phyloP scores from a whole-genome alignment of 2,113 vertebrate genomes.

The Pimephales promelas region DNA sequence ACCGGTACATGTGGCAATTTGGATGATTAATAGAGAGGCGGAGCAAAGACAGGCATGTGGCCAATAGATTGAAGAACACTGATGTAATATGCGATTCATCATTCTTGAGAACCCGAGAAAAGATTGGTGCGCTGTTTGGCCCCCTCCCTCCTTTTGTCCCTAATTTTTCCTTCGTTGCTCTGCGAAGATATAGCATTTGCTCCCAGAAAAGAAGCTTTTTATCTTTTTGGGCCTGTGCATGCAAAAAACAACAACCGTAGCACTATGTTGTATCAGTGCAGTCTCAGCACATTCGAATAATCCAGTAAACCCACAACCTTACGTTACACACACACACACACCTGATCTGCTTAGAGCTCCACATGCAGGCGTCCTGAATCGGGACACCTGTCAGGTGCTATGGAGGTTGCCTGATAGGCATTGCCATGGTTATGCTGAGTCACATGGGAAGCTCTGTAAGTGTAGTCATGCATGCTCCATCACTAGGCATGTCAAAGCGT shows the following conservation, averaged over 20 bases:
- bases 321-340: background rate
- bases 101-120: background rate
- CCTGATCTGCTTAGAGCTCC: slow-evolving; percentile 29
- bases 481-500: background rate
- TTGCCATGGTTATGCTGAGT: slow-evolving; percentile 24
- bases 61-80: slow-evolving; percentile 16
- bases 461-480: background rate
- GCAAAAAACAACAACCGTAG: slow-evolving; percentile 10
- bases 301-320: background rate
- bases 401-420: slow-evolving; percentile 12
- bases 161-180: background rate
- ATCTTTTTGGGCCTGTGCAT: slow-evolving; percentile 28
- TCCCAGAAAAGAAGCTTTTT: slow-evolving; percentile 20
- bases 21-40: background rate
- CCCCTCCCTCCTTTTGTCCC: slow-evolving; percentile 7
- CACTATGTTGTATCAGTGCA: slow-evolving; percentile 6
- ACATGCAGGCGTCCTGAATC: slow-evolving; percentile 6
- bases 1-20: background rate
- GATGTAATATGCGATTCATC: slow-evolving; percentile 19
- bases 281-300: background rate
- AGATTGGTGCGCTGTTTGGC: background rate
- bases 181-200: background rate
- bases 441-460: slow-evolving; percentile 16
- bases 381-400: slow-evolving; percentile 21
- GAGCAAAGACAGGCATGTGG: background rate